A percentile compares a stretch with the other conserved stretches of the same genome.
Conservation (phyloP, 1,140 invertebrate genomes). For the Protaetia brevitarsis region DNA sequence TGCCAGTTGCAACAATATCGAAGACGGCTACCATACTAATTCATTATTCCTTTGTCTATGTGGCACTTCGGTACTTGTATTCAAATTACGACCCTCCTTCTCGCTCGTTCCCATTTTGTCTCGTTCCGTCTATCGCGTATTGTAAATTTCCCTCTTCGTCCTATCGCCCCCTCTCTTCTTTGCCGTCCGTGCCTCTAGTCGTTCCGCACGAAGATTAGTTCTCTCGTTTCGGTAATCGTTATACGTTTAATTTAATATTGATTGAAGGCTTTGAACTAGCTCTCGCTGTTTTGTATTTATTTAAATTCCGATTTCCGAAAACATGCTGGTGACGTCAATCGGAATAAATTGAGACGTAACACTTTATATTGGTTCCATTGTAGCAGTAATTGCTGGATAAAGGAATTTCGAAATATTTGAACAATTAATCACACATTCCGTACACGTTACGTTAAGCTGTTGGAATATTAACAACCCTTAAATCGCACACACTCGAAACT, state of each 20-base stretch:
- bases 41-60: conserved; percentile 18
- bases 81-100: conserved; percentile 9
- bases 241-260: conserved; percentile 19
- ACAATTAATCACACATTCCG: too few relatives aligned
- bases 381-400: neutral
- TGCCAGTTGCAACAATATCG: conserved; percentile 27
- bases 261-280: conserved; percentile 11
- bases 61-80: conserved; percentile 17
- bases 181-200: neutral
- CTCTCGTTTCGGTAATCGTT: conserved; percentile 15
- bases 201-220: conserved; percentile 2
- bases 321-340: conserved; percentile 6
- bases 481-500: too few relatives aligned
- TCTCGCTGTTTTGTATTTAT: conserved; percentile 6
- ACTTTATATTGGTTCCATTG: neutral
- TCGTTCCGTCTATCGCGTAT: neutral
- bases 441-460: too few relatives aligned
- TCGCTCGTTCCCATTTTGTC: neutral
- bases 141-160: too few relatives aligned
- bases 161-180: neutral
- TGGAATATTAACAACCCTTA: too few relatives aligned
- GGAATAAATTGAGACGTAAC: neutral
- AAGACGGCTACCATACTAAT: conserved; percentile 25
- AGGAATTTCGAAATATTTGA: neutral
- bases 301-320: neutral